These are phyloP conservation scores for Poeciliopsis occidentalis DNA, from an alignment of 2,113 vertebrate genomes.

Conservation along the genomic window DNA sequence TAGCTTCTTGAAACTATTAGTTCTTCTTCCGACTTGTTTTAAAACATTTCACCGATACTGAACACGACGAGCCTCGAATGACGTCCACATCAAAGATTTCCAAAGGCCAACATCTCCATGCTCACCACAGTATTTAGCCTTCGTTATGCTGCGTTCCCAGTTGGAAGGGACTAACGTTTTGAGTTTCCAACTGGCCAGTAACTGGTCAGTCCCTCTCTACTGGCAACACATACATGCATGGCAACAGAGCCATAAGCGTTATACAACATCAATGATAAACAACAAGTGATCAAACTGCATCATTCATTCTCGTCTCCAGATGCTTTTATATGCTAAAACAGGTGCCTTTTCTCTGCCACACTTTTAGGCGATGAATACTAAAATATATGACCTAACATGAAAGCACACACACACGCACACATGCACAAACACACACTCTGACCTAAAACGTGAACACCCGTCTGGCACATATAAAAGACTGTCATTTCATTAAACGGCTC, in stretches of 20 bases:
- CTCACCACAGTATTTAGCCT: background rate
- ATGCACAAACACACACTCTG: constrained; percentile 13
- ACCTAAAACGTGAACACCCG: constrained; percentile 44
- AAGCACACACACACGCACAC: constrained; percentile 39
- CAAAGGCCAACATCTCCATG: no score
- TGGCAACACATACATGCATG: background rate
- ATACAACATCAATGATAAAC: constrained; percentile 3
- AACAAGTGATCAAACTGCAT: background rate
- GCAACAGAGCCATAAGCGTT: background rate
- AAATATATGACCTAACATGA: constrained; percentile 52
- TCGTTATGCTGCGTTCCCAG: background rate
- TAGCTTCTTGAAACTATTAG: no score
- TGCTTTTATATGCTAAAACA: constrained; percentile 32
- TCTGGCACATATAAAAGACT: constrained; percentile 63
- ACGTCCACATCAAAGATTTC: background rate
- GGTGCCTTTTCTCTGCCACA: no score
- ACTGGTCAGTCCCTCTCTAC: background rate
- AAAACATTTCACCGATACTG: no score
- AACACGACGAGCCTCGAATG: background rate
- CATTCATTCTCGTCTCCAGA: constrained; percentile 27
- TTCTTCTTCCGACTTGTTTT: no score
- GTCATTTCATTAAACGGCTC: constrained; percentile 76
- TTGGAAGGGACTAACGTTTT: background rate
- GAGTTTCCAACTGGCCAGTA: background rate
- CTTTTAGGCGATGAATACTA: constrained; percentile 44